Base-by-base conservation (phyloP, 2,797 vertebrate genomes). In the Apogon talboti region DNA sequence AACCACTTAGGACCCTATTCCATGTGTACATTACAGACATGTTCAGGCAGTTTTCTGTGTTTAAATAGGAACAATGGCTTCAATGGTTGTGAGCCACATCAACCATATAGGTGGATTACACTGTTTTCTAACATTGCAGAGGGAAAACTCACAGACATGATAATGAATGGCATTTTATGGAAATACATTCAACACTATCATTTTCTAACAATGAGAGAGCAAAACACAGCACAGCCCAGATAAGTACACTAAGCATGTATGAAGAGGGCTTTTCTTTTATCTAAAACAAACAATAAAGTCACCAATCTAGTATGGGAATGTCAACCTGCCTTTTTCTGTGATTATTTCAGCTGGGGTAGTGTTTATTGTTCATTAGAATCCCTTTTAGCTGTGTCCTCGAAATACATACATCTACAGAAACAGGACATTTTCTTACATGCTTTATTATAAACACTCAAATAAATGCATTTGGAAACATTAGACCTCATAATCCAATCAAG, bases 201-300 rank as follows among this genome's bases (percentile, higher is more conserved):
- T 45, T n/a, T 33, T 46, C n/a, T 52, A 3, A 37, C 4, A 2
- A 12, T 14, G 1, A 62, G 15, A 41, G 16, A 48, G 45, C 21
- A 45, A 44, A 15, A 4, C 0, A 2, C 21, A 24, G 21, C 21
- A 2, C 21, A 24, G 21, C 21, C 21, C 6, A 4, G 3, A 11
- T 56, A 1, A n/a, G 12, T 4, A 2, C 0, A 15, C 3, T 13
- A 18, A 4, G 42, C 5, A 2, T 55, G 12, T 33, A 10, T 28
- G 2, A 46, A 33, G 9, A 7, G 10, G 8, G 9, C 44, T 37
- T 33, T 41, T 49, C 59, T 40, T 6, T 6, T n/a, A 35, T 50
- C 42, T 54, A 14, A 50, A 4, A 19, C 15, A 71, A 57, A 43
- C 50, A 47, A 50, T 33, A 9, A 19, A 5, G 48, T 40, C 1